Evolutionary conservation across 2,888 invertebrate species (phyloP).

Genomic region (Thereva nobilitata): DNA sequence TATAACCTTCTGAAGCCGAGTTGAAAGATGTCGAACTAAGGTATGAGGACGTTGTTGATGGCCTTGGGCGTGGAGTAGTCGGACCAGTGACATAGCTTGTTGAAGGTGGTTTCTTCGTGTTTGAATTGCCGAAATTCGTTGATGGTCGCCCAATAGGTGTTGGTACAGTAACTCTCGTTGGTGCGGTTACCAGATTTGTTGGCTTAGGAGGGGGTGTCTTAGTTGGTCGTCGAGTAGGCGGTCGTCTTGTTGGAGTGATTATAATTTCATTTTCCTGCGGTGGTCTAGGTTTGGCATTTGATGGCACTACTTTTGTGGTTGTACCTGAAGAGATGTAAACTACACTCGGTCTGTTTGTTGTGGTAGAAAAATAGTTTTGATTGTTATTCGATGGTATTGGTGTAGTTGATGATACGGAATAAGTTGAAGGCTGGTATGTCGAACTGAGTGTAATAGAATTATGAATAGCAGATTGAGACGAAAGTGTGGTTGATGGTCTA

Average conservation of each 20-base stretch:
- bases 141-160: constrained; percentile 9
- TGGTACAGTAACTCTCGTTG: constrained; percentile 7
- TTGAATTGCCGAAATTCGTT: constrained; percentile 43
- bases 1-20: constrained; percentile 59
- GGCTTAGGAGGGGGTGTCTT: constrained; percentile 48
- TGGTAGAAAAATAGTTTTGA: constrained; percentile 4
- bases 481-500: constrained; percentile 45
- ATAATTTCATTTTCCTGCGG: constrained; percentile 33
- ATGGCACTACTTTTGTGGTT: constrained; percentile 45
- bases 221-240: constrained; percentile 34
- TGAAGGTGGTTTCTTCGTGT: constrained; percentile 54
- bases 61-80: constrained; percentile 60
- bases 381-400: constrained; percentile 54
- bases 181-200: constrained; percentile 42
- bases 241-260: constrained; percentile 36
- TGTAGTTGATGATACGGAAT: constrained; percentile 44
- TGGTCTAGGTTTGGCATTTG: constrained; percentile 23
- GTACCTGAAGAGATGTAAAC: constrained; percentile 3
- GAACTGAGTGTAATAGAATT: constrained; percentile 47
- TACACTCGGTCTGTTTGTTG: constrained; percentile 12
- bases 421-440: constrained; percentile 26
- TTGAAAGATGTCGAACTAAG: constrained; percentile 38
- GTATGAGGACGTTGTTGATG: constrained; percentile 48
- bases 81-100: constrained; percentile 61
- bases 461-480: constrained; percentile 55